Evolutionary conservation across 2,113 vertebrate species (phyloP).

Genomic region (Rhabdomys dilectus): DNA sequence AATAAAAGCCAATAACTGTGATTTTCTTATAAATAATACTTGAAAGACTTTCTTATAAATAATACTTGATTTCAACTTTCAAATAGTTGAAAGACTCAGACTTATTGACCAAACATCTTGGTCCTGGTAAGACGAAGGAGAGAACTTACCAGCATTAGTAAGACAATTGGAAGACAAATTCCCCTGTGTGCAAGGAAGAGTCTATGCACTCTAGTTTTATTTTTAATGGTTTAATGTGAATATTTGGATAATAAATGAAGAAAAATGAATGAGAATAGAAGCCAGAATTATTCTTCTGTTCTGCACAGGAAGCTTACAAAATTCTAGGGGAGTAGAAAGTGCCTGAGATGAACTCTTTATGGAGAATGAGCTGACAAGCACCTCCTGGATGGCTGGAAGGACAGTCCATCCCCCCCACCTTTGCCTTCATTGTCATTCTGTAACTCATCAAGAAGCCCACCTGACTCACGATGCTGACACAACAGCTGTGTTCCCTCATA

Average conservation of each 20-base stretch:
- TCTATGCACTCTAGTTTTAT: conserved; percentile 55
- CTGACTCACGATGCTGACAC: conserved; percentile 43
- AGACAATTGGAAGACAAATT: neutral
- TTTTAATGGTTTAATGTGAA: conserved; percentile 57
- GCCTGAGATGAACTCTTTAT: conserved; percentile 37
- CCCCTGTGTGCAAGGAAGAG: conserved; percentile 2
- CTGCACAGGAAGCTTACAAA: neutral
- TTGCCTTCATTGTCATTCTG: conserved; percentile 5
- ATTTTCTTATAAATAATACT: conserved; percentile 72
- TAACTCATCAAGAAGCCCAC: conserved; percentile 54
- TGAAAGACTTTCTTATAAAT: conserved; percentile 73
- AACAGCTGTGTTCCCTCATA: conserved; percentile 65
- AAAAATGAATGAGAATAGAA: conserved; percentile 32
- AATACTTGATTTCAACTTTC: no score
- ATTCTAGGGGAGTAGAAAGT: conserved; percentile 35
- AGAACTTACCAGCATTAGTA: conserved; percentile 37
- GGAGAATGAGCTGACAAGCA: conserved; percentile 24
- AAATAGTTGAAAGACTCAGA: conserved; percentile 72
- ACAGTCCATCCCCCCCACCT: neutral
- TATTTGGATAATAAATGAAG: conserved; percentile 20
- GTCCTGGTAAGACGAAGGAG: conserved; percentile 61
- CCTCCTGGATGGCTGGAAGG: neutral
- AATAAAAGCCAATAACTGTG: conserved; percentile 64
- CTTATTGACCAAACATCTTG: conserved; percentile 55
- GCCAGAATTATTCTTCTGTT: conserved; percentile 32